Conservation (phyloP, 2,888 invertebrate species). For the Idaea biselata region DNA sequence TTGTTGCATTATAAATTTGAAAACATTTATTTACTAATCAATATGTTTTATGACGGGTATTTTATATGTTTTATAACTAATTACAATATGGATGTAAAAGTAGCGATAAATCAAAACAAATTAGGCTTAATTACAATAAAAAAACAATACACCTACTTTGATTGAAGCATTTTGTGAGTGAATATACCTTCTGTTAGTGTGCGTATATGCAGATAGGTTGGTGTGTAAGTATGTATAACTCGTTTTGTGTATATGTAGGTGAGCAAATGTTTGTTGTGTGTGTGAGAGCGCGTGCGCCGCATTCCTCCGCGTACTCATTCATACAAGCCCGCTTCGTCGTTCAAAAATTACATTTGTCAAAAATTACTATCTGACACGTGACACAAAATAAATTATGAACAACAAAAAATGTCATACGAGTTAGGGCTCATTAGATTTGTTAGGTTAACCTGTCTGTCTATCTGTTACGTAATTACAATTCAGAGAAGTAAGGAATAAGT, state of each 20-base stretch:
- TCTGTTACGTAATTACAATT: neutral
- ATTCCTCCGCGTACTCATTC: constrained; percentile 73
- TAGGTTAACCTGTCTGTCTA: neutral
- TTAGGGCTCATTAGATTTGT: neutral
- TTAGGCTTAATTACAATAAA: constrained; percentile 39
- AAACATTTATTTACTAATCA: neutral
- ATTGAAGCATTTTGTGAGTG: constrained; percentile 42
- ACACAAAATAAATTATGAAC: constrained; percentile 6
- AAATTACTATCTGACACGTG: constrained; percentile 25
- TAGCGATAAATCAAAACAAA: constrained; percentile 39
- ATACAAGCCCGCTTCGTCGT: constrained; percentile 53
- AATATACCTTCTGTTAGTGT: constrained; percentile 47
- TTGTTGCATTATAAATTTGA: neutral
- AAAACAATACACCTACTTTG: constrained; percentile 41
- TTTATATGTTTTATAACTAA: constrained; percentile 11
- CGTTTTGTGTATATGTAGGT: constrained; percentile 50
- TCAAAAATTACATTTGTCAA: constrained; percentile 49
- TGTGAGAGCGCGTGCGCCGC: constrained; percentile 63
- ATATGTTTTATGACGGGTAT: neutral
- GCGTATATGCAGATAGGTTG: constrained; percentile 37
- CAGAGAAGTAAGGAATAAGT: too few species aligned
- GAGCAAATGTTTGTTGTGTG: constrained; percentile 41
- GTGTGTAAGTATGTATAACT: constrained; percentile 50
- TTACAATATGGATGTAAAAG: constrained; percentile 8
- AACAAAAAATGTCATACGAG: neutral